phyloP scores from a whole-genome alignment of 2,797 vertebrate species.

The Artibeus jamaicensis region DNA sequence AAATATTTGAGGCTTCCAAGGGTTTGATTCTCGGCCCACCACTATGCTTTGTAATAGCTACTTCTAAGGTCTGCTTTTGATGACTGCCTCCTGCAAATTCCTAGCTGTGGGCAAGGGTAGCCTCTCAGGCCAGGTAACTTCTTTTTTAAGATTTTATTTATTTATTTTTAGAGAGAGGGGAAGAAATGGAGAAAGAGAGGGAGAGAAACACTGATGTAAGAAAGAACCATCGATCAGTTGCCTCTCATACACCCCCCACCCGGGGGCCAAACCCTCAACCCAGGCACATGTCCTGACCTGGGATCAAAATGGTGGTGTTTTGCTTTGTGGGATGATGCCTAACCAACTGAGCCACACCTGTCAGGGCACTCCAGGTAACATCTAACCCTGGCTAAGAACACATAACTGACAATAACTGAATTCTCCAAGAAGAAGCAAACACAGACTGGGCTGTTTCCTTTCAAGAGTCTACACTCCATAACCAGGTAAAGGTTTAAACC shows the following conservation, averaged over 20 bases:
- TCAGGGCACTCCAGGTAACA: not conserved
- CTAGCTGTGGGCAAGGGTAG: not conserved
- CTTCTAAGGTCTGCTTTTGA: not conserved
- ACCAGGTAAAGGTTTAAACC: not conserved
- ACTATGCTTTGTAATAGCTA: not conserved
- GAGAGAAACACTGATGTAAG: not conserved
- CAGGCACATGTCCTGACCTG: not conserved
- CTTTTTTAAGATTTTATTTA: not conserved
- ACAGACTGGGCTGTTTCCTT: not conserved
- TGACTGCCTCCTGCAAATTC: not conserved
- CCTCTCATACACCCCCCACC: not conserved
- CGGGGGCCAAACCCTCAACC: not conserved
- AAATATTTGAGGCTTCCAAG: not conserved
- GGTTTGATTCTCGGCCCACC: not conserved
- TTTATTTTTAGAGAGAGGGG: not conserved
- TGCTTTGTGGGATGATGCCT: not conserved
- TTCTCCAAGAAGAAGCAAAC: slow-evolving; percentile 1
- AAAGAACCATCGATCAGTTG: not conserved
- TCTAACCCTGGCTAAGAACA: not conserved
- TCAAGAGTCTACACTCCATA: not conserved
- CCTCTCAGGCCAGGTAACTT: not conserved
- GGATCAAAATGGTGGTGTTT: not conserved
- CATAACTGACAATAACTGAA: not conserved
- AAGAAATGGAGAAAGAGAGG: not conserved
- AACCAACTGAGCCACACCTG: not conserved